Evolutionary conservation across 2,797 vertebrate species (phyloP), one percentile per base, ranked within the genome.

Genomic region (Scarus forsteni): DNA sequence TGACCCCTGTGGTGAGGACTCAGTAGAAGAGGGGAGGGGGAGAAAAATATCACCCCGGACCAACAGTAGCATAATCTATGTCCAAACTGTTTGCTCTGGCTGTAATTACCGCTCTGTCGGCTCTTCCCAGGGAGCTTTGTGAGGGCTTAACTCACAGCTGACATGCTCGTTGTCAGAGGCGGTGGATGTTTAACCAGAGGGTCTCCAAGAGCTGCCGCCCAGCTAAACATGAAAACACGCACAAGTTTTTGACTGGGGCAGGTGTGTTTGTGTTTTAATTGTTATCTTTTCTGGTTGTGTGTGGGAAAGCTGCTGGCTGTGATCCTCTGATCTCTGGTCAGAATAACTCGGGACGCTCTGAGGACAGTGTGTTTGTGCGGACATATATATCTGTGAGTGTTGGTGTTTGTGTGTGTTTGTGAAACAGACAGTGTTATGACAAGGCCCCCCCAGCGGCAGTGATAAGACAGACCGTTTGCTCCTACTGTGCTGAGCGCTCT

Each of bases 401-500:
- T 39, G 40, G 69, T 70, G 66, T 66, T 67, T 73, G 71, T 63
- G 70, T 65, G 72, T 72, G 74, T 63, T 15, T 73, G n/a, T 59
- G 45, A 43, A 67, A 64, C 52, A 51, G 80, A 52, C 60, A 75
- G 74, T 88, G 90, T 91, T 92, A 92, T 92, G 89, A 88, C 92
- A 83, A 78, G 73, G 19, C 71, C 85, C 85, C 79, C 82, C 76
- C 77, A 65, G 66, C 64, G 14, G 77, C 55, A 72, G 73, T 65
- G 91, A 92, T 93, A 94, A 92, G 85, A 80, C 48, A 54, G 71
- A 55, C 83, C 86, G 88, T 92, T 91, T 86, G 72, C 83, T 89
- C 87, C 91, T 91, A 91, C 92, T 86, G 90, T 91, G 84, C 79
- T 85, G 81, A 89, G 83, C 67, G 40, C 84, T 86, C 70, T 90